These are phyloP conservation scores for Sardina pilchardus DNA, from an alignment of 2,113 vertebrate genomes.

Conservation along the genomic window DNA sequence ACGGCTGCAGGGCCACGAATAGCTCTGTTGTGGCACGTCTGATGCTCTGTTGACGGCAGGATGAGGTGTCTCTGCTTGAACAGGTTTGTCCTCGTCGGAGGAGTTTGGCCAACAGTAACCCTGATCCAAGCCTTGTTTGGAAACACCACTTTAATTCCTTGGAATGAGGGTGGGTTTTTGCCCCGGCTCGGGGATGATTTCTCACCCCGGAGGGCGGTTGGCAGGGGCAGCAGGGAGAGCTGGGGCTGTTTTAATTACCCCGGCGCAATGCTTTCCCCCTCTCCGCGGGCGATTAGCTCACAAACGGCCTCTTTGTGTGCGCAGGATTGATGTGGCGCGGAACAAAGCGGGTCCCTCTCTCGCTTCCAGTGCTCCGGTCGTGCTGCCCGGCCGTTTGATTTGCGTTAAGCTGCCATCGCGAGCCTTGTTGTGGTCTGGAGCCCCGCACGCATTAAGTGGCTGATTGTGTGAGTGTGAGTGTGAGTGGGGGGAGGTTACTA, in stretches of 20 bases:
- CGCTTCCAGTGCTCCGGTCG: neutral
- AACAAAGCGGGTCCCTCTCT: neutral
- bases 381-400: conserved; percentile 21
- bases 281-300: conserved; percentile 32
- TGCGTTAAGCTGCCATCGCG: conserved; percentile 21
- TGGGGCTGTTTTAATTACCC: conserved; percentile 43
- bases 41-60: neutral
- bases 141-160: neutral
- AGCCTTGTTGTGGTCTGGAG: neutral
- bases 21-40: neutral
- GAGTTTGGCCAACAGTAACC: neutral
- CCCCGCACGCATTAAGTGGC: neutral
- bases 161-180: neutral
- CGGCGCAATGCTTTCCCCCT: conserved; percentile 18
- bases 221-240: neutral
- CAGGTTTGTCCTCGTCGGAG: neutral
- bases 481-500: conserved; percentile 56
- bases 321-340: neutral
- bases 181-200: neutral
- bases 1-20: too few species aligned
- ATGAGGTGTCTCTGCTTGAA: neutral
- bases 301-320: conserved; percentile 55
- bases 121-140: neutral
- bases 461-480: conserved; percentile 25
- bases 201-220: neutral